phyloP scores from a whole-genome alignment of 2,888 invertebrate genomes.

The Tribolium freemani region DNA sequence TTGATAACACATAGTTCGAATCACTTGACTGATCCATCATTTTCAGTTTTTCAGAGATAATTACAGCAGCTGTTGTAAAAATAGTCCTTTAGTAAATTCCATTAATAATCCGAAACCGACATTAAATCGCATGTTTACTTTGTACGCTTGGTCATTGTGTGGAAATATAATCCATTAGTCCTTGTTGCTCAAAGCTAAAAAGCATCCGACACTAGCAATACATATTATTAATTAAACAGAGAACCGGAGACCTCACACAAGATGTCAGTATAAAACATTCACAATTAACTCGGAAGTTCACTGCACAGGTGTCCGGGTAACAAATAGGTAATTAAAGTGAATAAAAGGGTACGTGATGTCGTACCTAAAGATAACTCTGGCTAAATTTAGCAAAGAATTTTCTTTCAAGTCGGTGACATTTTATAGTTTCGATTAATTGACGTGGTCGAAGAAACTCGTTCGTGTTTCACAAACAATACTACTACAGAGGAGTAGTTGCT shows the following conservation, averaged over 20 bases:
- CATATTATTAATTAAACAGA: constrained; percentile 8
- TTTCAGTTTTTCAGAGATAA: not conserved
- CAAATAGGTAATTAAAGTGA: constrained; percentile 16
- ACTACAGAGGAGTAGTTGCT: not conserved
- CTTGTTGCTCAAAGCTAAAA: not conserved
- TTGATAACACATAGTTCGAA: not conserved
- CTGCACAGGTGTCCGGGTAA: constrained; percentile 13
- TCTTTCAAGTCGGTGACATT: not conserved
- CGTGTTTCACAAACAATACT: constrained; percentile 1
- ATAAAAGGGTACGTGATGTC: constrained; percentile 4
- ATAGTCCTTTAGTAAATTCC: not conserved
- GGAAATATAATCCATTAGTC: constrained; percentile 1
- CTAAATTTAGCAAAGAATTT: not conserved
- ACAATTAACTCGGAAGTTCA: constrained; percentile 1
- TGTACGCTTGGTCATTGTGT: not conserved
- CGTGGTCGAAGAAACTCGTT: constrained; percentile 7
- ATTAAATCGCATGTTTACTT: not conserved
- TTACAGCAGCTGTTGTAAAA: not conserved
- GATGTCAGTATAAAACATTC: constrained; percentile 7
- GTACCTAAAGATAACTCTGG: not conserved
- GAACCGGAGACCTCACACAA: constrained; percentile 9
- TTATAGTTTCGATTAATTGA: constrained; percentile 20
- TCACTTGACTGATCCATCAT: not conserved
- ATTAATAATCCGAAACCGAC: constrained; percentile 1
- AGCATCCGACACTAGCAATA: not conserved